Evolutionary conservation across 1,140 invertebrate genomes (phyloP), one percentile per base, ranked within the genome.

Genomic region (Drosophila mojavensis): DNA sequence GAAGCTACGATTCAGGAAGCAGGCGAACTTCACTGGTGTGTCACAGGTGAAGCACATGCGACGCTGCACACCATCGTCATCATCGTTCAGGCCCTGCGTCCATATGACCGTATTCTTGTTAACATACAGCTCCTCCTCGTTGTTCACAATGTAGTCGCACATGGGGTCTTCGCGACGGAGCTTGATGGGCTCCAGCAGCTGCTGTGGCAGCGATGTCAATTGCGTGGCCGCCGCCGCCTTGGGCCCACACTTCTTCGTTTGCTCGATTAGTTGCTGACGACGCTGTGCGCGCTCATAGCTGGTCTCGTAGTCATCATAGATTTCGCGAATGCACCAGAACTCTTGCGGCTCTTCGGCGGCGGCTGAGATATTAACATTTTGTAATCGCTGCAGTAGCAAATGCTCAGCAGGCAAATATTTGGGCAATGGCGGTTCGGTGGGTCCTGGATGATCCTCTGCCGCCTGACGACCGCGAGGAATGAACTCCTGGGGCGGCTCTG

Each of bases 101-200:
- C 97, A 97, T 24, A 98, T 94, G 17, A 96, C 97, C 20, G 96
- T 96, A 86, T 96, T 95, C 5, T 96, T 97, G 75, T 95, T 96
- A 10, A 97, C 95, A 93, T 98, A 99, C 13, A 99, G 93, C 92
- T 99, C 98, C 93, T 98, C 97, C 93, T 98, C 97, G 79, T 92
- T 92, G 71, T 92, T 92, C 0, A 92, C 79, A 51, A 91, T 76
- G 30, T 89, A 92, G 50, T 92, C 91, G 48, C 77, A 89, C 81
- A 92, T 90, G 20, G 89, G 84, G 36, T 83, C 80, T 20, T 81
- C 78, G 1, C 74, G 74, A 2, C 45, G 56, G 24, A 73, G 55
- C 13, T 39, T 20, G 3, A 20, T 15, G 7, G 85, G 84, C 15
- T 75, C 47, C 15, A 88, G 36, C 1, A 88, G 62, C 6, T 62